These are phyloP conservation scores for Camponotus floridanus DNA, from an alignment of 1,140 invertebrate genomes.

Conservation along the genomic window DNA sequence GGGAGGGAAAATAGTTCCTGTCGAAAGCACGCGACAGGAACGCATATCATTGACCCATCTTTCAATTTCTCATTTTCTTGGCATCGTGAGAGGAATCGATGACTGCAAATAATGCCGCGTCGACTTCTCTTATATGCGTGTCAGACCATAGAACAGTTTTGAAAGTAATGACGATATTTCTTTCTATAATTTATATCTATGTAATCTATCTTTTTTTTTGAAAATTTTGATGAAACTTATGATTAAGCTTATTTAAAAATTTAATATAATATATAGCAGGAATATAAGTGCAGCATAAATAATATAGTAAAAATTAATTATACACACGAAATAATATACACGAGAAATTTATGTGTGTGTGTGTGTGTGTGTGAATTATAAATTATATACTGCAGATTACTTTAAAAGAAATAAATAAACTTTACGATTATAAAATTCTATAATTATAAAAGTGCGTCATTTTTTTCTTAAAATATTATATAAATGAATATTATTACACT, in stretches of 20 bases:
- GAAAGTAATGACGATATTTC: conserved; percentile 1
- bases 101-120: conserved; percentile 47
- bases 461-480: neutral
- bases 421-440: neutral
- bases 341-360: neutral
- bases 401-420: neutral
- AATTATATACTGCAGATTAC: neutral
- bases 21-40: conserved; percentile 71
- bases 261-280: no score
- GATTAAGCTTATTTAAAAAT: neutral
- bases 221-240: neutral
- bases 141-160: neutral
- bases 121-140: conserved; percentile 16
- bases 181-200: conserved; percentile 1
- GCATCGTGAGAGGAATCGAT: conserved; percentile 60
- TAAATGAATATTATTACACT: neutral
- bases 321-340: no score
- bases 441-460: neutral
- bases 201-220: neutral
- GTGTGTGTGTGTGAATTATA: neutral
- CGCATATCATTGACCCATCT: conserved; percentile 73
- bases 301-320: neutral
- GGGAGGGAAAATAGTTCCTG: conserved; percentile 71
- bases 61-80: conserved; percentile 76
- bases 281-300: neutral